These are phyloP conservation scores for Antheraea pernyi DNA, from an alignment of 1,140 invertebrate genomes.

Conservation along the genomic window DNA sequence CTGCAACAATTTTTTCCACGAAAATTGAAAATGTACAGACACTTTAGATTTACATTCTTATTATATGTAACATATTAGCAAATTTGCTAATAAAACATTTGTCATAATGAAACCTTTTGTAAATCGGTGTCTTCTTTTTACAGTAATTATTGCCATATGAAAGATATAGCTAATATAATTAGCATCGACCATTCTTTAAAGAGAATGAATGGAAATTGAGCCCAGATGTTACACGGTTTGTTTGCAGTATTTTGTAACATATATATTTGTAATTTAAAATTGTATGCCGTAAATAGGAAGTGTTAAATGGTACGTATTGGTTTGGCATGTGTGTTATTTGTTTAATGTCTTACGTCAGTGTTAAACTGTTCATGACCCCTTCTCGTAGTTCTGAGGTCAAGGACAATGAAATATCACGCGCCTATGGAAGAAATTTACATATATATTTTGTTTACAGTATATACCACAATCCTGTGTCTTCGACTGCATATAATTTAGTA, in stretches of 20 bases:
- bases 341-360: conserved; percentile 39
- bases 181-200: neutral
- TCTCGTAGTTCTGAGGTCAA: conserved; percentile 39
- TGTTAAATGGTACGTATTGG: conserved; percentile 44
- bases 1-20: too few relatives aligned
- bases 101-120: neutral
- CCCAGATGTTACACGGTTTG: conserved; percentile 20
- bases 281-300: conserved; percentile 21
- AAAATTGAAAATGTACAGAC: too few relatives aligned
- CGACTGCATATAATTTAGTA: neutral
- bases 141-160: neutral
- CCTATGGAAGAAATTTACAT: neutral
- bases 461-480: neutral
- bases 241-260: conserved; percentile 28
- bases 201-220: neutral
- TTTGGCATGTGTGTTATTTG: conserved; percentile 52
- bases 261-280: conserved; percentile 11
- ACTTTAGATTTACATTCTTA: too few relatives aligned
- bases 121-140: neutral
- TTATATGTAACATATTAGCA: too few relatives aligned
- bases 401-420: conserved; percentile 20
- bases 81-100: neutral
- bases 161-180: neutral
- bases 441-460: neutral
- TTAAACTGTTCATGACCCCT: conserved; percentile 31